Percentiles rank a stretch among this genome's conserved stretches.
phyloP scores from a whole-genome alignment of 1,140 invertebrate species.

The Amyelois transitella region DNA sequence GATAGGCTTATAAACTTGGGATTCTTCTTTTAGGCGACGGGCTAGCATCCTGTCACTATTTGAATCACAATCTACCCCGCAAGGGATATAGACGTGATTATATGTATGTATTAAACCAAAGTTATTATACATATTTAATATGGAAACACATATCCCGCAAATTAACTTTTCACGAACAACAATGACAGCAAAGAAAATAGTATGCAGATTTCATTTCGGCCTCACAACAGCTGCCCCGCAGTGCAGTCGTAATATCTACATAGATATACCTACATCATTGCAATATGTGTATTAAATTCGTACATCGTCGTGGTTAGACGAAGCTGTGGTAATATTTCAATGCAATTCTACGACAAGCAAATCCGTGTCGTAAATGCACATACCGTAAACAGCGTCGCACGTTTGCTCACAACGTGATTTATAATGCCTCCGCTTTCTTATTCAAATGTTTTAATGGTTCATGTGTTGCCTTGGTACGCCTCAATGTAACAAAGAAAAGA shows the following conservation, averaged over 20 bases:
- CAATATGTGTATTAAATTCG: not conserved
- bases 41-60: too few relatives aligned
- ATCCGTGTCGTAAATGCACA: not conserved
- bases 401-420: not conserved
- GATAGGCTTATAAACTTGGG: too few relatives aligned
- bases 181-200: constrained; percentile 7
- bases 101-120: too few relatives aligned
- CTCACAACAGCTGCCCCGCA: constrained; percentile 16
- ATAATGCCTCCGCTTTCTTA: not conserved
- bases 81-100: too few relatives aligned
- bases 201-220: constrained; percentile 25
- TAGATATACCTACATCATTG: not conserved
- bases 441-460: not conserved
- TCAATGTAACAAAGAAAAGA: not conserved
- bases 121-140: too few relatives aligned
- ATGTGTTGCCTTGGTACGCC: not conserved
- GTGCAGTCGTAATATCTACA: constrained; percentile 3
- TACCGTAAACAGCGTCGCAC: not conserved
- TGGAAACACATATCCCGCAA: not conserved
- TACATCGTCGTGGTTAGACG: not conserved
- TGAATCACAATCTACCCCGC: too few relatives aligned
- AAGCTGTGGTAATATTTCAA: not conserved
- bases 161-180: constrained; percentile 5
- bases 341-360: not conserved
- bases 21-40: too few relatives aligned